These are phyloP conservation scores for Oryctes rhinoceros DNA, from an alignment of 1,140 invertebrate species.

Conservation along the genomic window DNA sequence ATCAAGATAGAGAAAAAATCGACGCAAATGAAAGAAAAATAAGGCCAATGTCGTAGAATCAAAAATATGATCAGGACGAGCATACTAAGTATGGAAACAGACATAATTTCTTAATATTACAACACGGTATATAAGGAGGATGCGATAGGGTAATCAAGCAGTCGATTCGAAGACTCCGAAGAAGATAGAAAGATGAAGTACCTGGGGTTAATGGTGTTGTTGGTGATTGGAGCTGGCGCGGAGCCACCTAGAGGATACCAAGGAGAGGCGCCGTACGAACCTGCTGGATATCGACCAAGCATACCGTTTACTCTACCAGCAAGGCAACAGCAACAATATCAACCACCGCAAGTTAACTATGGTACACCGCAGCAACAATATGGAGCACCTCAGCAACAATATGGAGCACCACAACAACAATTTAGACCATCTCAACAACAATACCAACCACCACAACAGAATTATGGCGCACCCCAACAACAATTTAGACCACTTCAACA, in stretches of 20 bases:
- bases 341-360: slow-evolving; percentile 38
- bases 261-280: neutral
- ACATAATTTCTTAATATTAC: neutral
- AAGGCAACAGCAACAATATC: slow-evolving; percentile 12
- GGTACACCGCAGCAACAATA: slow-evolving; percentile 42
- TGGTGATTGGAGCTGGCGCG: neutral
- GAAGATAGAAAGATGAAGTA: neutral
- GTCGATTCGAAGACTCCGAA: neutral
- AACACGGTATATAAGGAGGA: neutral
- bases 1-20: neutral
- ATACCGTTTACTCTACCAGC: neutral
- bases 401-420: neutral
- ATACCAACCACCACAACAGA: slow-evolving; percentile 44
- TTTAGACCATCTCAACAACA: slow-evolving; percentile 6
- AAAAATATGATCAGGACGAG: neutral
- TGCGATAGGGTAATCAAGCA: neutral
- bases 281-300: neutral
- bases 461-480: slow-evolving; percentile 45
- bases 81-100: neutral
- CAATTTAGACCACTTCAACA: neutral
- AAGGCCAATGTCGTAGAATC: slow-evolving; percentile 4
- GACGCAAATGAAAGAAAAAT: neutral
- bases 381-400: slow-evolving; percentile 42
- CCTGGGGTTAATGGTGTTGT: neutral
- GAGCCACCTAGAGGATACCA: neutral